A percentile compares a stretch with the other conserved stretches of the same genome.
These are phyloP conservation scores for Ceryle rudis DNA, from an alignment of 2,797 vertebrate species.

Conservation along the genomic window DNA sequence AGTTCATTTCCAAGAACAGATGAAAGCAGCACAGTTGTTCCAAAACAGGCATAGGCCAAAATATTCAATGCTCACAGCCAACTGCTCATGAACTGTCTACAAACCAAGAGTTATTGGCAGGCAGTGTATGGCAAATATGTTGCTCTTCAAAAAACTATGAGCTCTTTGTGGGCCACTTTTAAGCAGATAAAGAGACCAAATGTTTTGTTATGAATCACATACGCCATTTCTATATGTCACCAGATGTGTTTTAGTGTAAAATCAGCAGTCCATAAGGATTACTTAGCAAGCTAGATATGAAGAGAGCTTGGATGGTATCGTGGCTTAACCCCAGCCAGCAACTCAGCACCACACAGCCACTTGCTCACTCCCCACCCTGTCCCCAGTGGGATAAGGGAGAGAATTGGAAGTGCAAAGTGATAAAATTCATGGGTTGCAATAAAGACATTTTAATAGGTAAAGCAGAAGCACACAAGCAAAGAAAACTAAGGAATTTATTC, in stretches of 20 bases:
- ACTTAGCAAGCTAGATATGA: neutral
- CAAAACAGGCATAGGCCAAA: slow-evolving; percentile 64
- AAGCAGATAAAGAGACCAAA: slow-evolving; percentile 34
- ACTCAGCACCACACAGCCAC: too few relatives aligned
- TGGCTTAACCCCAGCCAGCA: neutral
- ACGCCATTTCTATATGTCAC: neutral
- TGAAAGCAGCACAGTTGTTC: slow-evolving; percentile 19
- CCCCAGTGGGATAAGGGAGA: neutral
- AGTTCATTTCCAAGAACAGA: slow-evolving; percentile 31
- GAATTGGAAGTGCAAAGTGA: neutral
- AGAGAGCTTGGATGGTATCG: neutral
- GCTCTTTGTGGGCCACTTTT: slow-evolving; percentile 35
- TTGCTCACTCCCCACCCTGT: neutral
- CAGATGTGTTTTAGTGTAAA: slow-evolving; percentile 62
- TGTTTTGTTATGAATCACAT: slow-evolving; percentile 21
- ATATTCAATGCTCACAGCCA: slow-evolving; percentile 14
- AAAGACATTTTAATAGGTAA: neutral
- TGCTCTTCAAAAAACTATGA: slow-evolving; percentile 42
- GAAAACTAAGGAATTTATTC: neutral
- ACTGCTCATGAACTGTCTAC: slow-evolving; percentile 42
- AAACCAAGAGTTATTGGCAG: slow-evolving; percentile 53
- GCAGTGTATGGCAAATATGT: slow-evolving; percentile 28
- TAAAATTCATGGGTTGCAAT: neutral
- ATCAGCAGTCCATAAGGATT: neutral
- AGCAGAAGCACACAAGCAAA: neutral